Conservation (phyloP, 2,888 invertebrate genomes). For the Barypeithes pellucidus region DNA sequence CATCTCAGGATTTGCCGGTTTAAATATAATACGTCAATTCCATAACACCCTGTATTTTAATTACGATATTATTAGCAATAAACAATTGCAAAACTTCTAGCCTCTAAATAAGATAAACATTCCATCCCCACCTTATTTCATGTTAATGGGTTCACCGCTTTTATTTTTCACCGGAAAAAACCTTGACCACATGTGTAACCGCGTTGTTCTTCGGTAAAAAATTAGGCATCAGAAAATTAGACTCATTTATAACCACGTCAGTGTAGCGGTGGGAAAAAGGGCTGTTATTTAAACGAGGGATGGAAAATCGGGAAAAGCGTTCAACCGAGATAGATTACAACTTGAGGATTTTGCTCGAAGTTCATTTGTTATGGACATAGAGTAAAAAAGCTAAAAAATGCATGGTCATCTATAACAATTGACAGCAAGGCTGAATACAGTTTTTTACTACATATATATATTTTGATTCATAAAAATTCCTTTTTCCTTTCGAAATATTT, state of each 20-base stretch:
- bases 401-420: constrained; percentile 43
- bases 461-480: background rate
- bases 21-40: no score
- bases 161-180: constrained; percentile 27
- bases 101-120: background rate
- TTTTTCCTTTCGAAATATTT: no score
- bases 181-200: constrained; percentile 38
- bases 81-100: background rate
- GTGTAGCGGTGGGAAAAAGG: constrained; percentile 37
- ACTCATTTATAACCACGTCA: constrained; percentile 48
- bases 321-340: constrained; percentile 54
- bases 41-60: no score
- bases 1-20: no score
- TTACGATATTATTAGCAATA: no score
- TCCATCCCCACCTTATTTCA: background rate
- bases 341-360: constrained; percentile 53
- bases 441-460: background rate
- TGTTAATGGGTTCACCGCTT: constrained; percentile 12
- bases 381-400: constrained; percentile 52
- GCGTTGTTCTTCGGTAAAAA: constrained; percentile 45
- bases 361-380: constrained; percentile 51
- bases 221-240: constrained; percentile 52
- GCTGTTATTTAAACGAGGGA: constrained; percentile 50
- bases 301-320: constrained; percentile 51
- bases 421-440: background rate